Conservation (phyloP, 2,113 vertebrate species). For the Daphoenositta chrysoptera region DNA sequence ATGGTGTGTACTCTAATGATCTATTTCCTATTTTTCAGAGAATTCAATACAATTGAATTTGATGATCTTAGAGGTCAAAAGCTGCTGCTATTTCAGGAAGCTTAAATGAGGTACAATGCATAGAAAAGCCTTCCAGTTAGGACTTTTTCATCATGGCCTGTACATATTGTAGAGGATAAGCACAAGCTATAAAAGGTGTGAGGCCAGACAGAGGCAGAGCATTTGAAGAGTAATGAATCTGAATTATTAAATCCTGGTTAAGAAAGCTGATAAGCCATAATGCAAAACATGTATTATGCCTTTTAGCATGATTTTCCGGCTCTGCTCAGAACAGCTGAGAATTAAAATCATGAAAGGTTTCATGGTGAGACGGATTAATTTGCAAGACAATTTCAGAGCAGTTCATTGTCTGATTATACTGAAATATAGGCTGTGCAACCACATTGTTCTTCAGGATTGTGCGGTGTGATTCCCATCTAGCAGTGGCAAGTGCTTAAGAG, state of each 20-base stretch:
- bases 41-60: background rate
- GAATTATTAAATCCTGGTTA: background rate
- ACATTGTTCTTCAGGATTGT: background rate
- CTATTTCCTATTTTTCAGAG: background rate
- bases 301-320: constrained; percentile 4
- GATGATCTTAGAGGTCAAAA: background rate
- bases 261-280: background rate
- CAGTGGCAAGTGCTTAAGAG: background rate
- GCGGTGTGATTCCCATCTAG: background rate
- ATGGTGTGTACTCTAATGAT: background rate
- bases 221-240: background rate
- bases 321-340: background rate
- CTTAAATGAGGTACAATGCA: background rate
- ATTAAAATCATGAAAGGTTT: background rate
- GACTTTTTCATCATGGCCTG: background rate
- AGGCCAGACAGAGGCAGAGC: background rate
- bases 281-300: background rate
- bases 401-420: background rate
- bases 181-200: background rate
- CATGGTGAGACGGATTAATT: background rate
- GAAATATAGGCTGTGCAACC: background rate
- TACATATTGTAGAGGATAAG: background rate
- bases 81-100: background rate
- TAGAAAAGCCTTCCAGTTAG: background rate
- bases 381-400: background rate